These are phyloP conservation scores for Aphelenchoides besseyi DNA, from an alignment of 1,140 invertebrate species.

Conservation along the genomic window DNA sequence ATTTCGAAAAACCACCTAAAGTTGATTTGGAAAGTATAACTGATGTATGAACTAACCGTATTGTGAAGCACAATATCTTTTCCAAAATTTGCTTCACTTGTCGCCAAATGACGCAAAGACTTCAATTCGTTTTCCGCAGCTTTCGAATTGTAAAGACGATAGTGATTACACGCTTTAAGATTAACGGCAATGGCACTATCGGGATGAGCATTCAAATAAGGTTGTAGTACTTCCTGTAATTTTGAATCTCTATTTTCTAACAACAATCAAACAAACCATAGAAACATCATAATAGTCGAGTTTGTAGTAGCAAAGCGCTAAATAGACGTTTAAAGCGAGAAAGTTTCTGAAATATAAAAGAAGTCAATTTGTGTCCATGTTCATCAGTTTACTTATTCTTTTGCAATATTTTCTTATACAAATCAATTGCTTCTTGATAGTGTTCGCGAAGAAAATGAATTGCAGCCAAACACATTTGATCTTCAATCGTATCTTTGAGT, in stretches of 20 bases:
- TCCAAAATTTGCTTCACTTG: constrained; percentile 43
- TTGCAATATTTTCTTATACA: constrained; percentile 88
- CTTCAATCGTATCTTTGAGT: constrained; percentile 82
- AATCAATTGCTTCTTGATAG: constrained; percentile 97
- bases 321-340: constrained; percentile 90
- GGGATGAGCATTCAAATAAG: constrained; percentile 85
- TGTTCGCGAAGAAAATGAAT: constrained; percentile 91
- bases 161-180: constrained; percentile 84
- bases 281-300: constrained; percentile 75
- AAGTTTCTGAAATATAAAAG: constrained; percentile 72
- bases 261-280: constrained; percentile 62
- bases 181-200: constrained; percentile 92
- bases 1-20: constrained; percentile 77
- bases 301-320: constrained; percentile 95
- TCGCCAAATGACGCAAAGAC: constrained; percentile 46
- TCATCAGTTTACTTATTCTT: constrained; percentile 74
- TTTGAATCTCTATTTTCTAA: constrained; percentile 64
- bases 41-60: constrained; percentile 69
- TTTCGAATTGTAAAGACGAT: constrained; percentile 85
- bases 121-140: constrained; percentile 73
- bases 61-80: constrained; percentile 83
- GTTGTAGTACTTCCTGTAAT: constrained; percentile 86
- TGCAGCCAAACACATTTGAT: constrained; percentile 85
- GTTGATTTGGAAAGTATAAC: constrained; percentile 18
- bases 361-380: background rate